A percentile compares a stretch with the other conserved stretches of the same genome.
phyloP scores from a whole-genome alignment of 2,113 vertebrate genomes.

The Gnathonemus longibarbis region DNA sequence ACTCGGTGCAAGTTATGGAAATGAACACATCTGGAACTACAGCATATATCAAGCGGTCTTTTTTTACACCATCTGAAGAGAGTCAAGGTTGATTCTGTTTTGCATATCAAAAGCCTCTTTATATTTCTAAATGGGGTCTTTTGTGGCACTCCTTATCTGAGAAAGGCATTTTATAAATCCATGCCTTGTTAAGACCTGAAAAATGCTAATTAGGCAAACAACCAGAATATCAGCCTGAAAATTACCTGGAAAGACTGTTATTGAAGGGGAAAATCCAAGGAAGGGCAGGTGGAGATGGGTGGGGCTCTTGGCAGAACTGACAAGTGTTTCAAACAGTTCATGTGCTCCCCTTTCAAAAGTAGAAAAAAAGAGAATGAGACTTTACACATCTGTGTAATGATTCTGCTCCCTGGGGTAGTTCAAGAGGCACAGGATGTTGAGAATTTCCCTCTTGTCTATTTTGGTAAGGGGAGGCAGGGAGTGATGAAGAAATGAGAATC shows the following conservation, averaged over 20 bases:
- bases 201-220: slow-evolving; percentile 35
- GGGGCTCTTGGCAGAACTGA: slow-evolving; percentile 23
- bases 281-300: no score
- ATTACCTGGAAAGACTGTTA: slow-evolving; percentile 28
- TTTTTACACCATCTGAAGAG: slow-evolving; percentile 3
- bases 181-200: slow-evolving; percentile 30
- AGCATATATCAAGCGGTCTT: not conserved
- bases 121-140: slow-evolving; percentile 13
- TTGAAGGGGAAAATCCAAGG: not conserved
- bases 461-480: not conserved
- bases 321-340: not conserved
- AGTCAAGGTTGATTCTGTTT: slow-evolving; percentile 31
- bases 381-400: slow-evolving; percentile 9
- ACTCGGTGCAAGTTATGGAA: not conserved
- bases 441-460: not conserved
- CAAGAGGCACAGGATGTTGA: slow-evolving; percentile 27
- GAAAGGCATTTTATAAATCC: slow-evolving; percentile 16
- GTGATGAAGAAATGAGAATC: not conserved
- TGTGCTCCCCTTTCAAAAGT: not conserved
- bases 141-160: slow-evolving; percentile 12
- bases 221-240: slow-evolving; percentile 31
- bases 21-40: not conserved
- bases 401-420: slow-evolving; percentile 2
- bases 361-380: not conserved
- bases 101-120: slow-evolving; percentile 30